These are phyloP conservation scores for Tragopan temminckii DNA, from an alignment of 2,797 vertebrate species.

Conservation along the genomic window DNA sequence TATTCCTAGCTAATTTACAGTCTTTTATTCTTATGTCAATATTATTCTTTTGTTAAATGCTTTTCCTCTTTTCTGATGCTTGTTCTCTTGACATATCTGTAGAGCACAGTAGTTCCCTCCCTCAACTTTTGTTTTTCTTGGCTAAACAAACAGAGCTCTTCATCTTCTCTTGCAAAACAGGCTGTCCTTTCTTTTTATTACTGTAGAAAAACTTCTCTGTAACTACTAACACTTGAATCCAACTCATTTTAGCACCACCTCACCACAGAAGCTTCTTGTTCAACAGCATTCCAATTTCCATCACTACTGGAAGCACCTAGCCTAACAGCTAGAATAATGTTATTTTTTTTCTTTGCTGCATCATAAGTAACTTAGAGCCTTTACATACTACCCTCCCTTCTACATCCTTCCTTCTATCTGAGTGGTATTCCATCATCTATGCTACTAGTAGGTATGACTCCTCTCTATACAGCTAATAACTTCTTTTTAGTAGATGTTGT, in stretches of 20 bases:
- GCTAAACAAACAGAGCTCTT: slow-evolving; percentile 26
- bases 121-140: slow-evolving; percentile 56
- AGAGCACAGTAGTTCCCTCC: slow-evolving; percentile 34
- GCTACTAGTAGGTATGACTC: neutral
- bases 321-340: neutral
- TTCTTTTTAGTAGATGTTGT: neutral
- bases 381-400: neutral
- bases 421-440: neutral
- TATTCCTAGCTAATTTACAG: slow-evolving; percentile 17
- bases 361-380: neutral
- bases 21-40: slow-evolving; percentile 48
- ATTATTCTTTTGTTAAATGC: slow-evolving; percentile 47
- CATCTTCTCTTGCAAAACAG: neutral
- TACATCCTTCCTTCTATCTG: neutral
- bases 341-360: neutral
- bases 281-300: neutral
- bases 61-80: slow-evolving; percentile 23
- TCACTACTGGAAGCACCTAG: neutral
- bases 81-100: slow-evolving; percentile 50
- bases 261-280: neutral
- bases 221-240: slow-evolving; percentile 9
- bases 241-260: neutral
- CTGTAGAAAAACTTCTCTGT: neutral
- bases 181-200: neutral
- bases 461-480: neutral